phyloP scores from a whole-genome alignment of 2,888 invertebrate species.

The Drosophila fungiperda region DNA sequence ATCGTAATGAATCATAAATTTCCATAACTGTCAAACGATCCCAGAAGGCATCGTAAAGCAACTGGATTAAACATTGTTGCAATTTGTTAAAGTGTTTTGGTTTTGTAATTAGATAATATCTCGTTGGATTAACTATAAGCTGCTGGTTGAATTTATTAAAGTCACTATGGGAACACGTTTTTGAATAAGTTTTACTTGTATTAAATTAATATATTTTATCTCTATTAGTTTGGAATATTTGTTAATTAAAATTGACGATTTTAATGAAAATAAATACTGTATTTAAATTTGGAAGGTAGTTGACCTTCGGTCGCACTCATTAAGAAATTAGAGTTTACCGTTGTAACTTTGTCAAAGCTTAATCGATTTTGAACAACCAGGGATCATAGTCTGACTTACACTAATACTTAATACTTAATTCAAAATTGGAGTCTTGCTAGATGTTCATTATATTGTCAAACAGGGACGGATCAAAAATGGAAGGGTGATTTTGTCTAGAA shows the following conservation, averaged over 20 bases:
- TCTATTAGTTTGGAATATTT: neutral
- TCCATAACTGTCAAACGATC: slow-evolving; percentile 73
- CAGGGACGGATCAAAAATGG: too few relatives aligned
- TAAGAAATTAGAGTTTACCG: too few relatives aligned
- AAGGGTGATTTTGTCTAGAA: neutral
- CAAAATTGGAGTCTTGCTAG: neutral
- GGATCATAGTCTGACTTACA: too few relatives aligned
- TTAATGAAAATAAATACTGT: neutral
- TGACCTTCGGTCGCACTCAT: neutral
- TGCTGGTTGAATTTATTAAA: neutral
- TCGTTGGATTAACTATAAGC: neutral
- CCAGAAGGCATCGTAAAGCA: slow-evolving; percentile 28
- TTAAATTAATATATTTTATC: neutral
- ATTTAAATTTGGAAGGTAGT: neutral
- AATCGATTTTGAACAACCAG: neutral
- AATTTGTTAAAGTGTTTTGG: slow-evolving; percentile 47
- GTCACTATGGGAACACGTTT: neutral
- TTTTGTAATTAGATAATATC: slow-evolving; percentile 60
- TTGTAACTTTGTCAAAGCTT: neutral
- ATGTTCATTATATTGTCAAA: too few relatives aligned
- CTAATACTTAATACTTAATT: neutral
- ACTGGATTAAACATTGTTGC: slow-evolving; percentile 51
- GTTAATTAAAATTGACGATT: neutral
- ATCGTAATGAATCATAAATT: slow-evolving; percentile 75
- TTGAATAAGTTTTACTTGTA: neutral